phyloP scores from a whole-genome alignment of 1,140 invertebrate genomes.

The Philaenus spumarius region DNA sequence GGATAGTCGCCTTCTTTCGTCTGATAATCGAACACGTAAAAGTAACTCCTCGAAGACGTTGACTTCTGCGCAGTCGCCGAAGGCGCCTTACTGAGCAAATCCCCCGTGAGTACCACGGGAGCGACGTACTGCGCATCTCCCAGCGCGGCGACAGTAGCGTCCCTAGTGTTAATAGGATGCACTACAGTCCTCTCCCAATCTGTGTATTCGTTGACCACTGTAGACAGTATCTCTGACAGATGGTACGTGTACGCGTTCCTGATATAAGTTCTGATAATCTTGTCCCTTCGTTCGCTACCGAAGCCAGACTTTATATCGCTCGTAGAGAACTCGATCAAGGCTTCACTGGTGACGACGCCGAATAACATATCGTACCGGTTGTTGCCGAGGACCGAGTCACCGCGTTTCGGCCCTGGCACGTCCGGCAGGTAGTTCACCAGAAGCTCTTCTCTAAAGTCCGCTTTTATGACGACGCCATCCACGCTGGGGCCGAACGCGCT shows the following conservation, averaged over 20 bases:
- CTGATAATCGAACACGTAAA: conserved; percentile 90
- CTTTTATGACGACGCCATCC: conserved; percentile 78
- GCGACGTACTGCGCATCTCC: conserved; percentile 88
- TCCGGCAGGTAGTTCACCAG: conserved; percentile 37
- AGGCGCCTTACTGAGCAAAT: conserved; percentile 54
- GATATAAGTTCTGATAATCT: conserved; percentile 87
- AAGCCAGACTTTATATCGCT: conserved; percentile 83
- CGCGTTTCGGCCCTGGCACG: conserved; percentile 34
- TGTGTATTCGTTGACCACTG: conserved; percentile 92
- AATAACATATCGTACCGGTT: conserved; percentile 72
- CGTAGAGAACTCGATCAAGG: conserved; percentile 71
- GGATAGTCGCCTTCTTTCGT: conserved; percentile 84
- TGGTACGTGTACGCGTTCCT: conserved; percentile 91
- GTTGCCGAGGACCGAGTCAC: conserved; percentile 45
- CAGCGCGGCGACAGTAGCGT: conserved; percentile 83
- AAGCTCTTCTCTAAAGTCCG: conserved; percentile 67
- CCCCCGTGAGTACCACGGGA: conserved; percentile 71
- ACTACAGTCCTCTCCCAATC: conserved; percentile 90
- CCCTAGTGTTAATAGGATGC: conserved; percentile 84
- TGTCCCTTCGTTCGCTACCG: conserved; percentile 75
- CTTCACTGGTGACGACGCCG: conserved; percentile 77
- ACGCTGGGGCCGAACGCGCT: conserved; percentile 82
- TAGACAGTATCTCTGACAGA: conserved; percentile 93
- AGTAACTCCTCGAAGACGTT: conserved; percentile 55
- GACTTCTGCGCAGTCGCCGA: neutral